Evolutionary conservation across 2,113 vertebrate species (phyloP), one percentile per base, ranked within the genome.

Genomic region (Apteryx owenii): DNA sequence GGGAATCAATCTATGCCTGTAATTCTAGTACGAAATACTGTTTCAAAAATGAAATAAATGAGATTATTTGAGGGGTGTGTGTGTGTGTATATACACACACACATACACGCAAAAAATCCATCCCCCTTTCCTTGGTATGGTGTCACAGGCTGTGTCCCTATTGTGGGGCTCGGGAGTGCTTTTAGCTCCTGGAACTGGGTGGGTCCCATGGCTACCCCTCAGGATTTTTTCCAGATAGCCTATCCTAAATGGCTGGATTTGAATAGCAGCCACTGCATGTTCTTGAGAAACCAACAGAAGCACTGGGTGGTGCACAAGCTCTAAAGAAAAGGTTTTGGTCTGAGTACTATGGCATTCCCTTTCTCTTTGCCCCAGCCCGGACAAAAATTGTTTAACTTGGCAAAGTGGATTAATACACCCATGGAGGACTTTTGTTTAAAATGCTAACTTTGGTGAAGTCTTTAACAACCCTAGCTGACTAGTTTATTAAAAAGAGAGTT

Each of bases 251-350:
- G 58, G 48, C 68, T 97, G 70, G 58, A 84, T 96, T 91, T 81
- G 75, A 97, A 91, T 38, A 96, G 82, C 82, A 97, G 87, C 53
- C 75, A 50, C 40, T 84, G 51, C 33, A 38, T 29, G 56, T 12
- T 2, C 93, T 94, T 96, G 91, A 96, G 44, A 95, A 90, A 95
- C 22, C 82, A 83, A 81, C 42, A 89, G 65, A 93, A 95, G 96
- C 69, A 94, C 82, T 91, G 88, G 94, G 51, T 85, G 80, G 46
- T 97, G 54, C 23, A 44, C 89, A 93, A 89, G 8, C 10, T 60
- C 17, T 42, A n/a, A 75, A 73, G 42, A 83, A 88, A 82, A 68
- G 54, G 8, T 20, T 90, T 85, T 88, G 85, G 78, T 87, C 38
- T 50, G 31, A 95, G 91, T 89, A 96, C 69, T 85, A 94, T 70